A percentile compares a stretch with the other conserved stretches of the same genome.
Conservation (phyloP, 2,113 vertebrate species). For the Ascaphus truei region DNA sequence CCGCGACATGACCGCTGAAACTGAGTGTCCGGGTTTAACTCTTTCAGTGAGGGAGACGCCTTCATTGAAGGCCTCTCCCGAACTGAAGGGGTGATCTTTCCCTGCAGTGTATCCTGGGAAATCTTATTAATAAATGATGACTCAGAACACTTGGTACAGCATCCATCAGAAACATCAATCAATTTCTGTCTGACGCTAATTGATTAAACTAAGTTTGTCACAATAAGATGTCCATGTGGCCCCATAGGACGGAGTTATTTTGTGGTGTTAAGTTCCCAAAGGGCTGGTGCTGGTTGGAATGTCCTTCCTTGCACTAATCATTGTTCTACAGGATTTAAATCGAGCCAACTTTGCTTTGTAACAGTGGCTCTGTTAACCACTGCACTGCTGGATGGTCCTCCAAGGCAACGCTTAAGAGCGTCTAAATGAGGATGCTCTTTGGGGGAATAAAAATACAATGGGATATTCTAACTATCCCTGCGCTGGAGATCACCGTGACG, state of each 20-base stretch:
- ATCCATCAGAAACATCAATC: background rate
- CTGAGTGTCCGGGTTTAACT: background rate
- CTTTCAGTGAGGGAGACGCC: background rate
- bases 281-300: too few relatives aligned
- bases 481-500: too few relatives aligned
- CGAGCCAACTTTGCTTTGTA: too few relatives aligned
- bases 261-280: background rate
- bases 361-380: too few relatives aligned
- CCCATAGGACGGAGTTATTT: background rate
- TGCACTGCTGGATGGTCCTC: too few relatives aligned
- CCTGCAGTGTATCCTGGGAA: background rate
- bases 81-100: background rate
- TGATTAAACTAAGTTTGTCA: constrained; percentile 18
- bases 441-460: too few relatives aligned
- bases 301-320: too few relatives aligned
- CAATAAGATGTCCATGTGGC: background rate
- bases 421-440: too few relatives aligned
- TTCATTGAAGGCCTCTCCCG: background rate
- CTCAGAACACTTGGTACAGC: background rate
- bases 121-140: background rate
- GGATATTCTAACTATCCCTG: too few relatives aligned
- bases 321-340: too few relatives aligned
- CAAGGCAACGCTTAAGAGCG: too few relatives aligned
- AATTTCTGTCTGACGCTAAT: constrained; percentile 26
- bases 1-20: background rate